Percentiles rank a stretch among this genome's conserved stretches.
Evolutionary conservation across 2,113 vertebrate species (phyloP).

Genomic region (Eleginops maclovinus): DNA sequence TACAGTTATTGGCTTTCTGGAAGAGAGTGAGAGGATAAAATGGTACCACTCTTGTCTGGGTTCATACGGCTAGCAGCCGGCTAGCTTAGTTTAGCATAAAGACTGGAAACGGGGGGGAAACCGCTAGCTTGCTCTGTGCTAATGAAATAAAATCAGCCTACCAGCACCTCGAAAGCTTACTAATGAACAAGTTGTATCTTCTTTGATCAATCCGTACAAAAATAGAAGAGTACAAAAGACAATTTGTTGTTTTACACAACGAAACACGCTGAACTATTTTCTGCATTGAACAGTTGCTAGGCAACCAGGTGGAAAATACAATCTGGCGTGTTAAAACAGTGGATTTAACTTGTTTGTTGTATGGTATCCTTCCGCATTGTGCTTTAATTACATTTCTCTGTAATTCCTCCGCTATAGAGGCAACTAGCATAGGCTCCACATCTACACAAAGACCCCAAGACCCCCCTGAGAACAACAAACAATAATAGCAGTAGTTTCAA

Average conservation of each 20-base stretch:
- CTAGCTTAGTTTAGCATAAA: constrained; percentile 6
- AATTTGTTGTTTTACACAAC: neutral
- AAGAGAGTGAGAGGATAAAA: neutral
- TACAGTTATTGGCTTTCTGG: neutral
- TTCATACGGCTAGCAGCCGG: too few species aligned
- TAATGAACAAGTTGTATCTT: neutral
- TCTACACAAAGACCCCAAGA: neutral
- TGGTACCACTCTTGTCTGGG: neutral
- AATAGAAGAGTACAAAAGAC: neutral
- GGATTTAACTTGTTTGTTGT: neutral
- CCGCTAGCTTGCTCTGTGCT: neutral
- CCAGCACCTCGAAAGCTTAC: neutral
- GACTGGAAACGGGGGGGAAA: neutral
- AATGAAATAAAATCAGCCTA: neutral
- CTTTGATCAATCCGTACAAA: neutral
- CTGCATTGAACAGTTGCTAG: constrained; percentile 7
- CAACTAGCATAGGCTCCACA: too few species aligned
- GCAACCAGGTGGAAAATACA: neutral
- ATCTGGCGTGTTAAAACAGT: constrained; percentile 1
- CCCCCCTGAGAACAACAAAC: neutral
- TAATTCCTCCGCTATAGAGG: too few species aligned
- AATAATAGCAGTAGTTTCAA: too few species aligned
- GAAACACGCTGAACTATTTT: neutral
- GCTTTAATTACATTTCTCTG: neutral
- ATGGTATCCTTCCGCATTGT: neutral